Evolutionary conservation across 2,888 invertebrate genomes (phyloP).

Genomic region (Pristionchus entomophagus): DNA sequence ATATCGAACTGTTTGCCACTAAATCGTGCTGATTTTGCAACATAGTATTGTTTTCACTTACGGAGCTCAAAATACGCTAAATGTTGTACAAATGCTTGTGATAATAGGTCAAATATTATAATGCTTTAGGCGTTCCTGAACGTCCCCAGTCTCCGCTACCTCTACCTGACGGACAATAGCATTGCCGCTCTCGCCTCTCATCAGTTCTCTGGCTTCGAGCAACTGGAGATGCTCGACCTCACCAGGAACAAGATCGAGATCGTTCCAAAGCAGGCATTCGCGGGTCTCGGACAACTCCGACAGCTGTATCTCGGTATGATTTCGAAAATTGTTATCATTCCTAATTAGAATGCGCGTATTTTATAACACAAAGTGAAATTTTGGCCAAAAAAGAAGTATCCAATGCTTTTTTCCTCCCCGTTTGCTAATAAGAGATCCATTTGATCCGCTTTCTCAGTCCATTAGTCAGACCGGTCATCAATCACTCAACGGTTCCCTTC

Average conservation of each 20-base stretch:
- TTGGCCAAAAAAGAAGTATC: no score
- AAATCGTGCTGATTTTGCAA: not conserved
- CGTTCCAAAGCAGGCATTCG: constrained; percentile 60
- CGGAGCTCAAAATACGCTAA: no score
- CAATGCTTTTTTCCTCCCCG: not conserved
- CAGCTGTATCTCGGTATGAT: constrained; percentile 72
- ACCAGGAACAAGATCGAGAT: constrained; percentile 62
- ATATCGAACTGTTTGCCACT: not conserved
- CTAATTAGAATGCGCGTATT: no score
- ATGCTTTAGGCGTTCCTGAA: constrained; percentile 73
- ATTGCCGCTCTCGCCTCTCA: constrained; percentile 60
- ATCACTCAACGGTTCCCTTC: not conserved
- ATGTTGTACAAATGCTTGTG: no score
- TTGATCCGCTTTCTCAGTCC: constrained; percentile 6
- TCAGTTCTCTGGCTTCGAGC: constrained; percentile 74
- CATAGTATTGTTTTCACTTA: not conserved
- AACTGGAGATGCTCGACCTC: constrained; percentile 71
- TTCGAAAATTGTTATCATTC: no score
- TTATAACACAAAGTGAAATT: no score
- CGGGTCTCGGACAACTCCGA: constrained; percentile 65
- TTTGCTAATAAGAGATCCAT: not conserved
- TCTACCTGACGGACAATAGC: constrained; percentile 73
- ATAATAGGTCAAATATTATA: not conserved
- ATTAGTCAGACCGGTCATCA: constrained; percentile 18
- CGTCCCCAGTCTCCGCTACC: constrained; percentile 74